Conservation (phyloP, 2,888 invertebrate species). For the Drosophila fulvimacula region DNA sequence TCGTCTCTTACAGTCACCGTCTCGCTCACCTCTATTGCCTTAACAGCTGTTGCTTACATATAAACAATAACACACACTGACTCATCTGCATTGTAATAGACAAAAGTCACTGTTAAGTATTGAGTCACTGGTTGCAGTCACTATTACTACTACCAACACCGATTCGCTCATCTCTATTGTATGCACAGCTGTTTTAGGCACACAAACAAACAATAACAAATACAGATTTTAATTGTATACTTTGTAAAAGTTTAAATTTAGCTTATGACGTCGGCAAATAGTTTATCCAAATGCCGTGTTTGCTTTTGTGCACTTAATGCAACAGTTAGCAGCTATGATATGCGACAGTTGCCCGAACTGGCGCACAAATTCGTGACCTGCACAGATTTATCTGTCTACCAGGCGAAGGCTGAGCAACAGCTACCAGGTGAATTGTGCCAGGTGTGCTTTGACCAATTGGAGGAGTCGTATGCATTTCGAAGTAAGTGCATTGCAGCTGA, state of each 20-base stretch:
- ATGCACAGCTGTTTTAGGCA: constrained; percentile 29
- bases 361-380: constrained; percentile 60
- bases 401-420: constrained; percentile 33
- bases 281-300: constrained; percentile 26
- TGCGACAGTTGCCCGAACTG: constrained; percentile 42
- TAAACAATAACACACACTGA: constrained; percentile 1
- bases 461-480: constrained; percentile 37
- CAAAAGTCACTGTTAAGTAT: not conserved
- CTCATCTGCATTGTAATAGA: not conserved
- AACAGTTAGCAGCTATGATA: constrained; percentile 7
- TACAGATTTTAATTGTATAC: not conserved
- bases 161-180: constrained; percentile 12
- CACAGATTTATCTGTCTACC: constrained; percentile 38
- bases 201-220: constrained; percentile 14
- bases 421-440: constrained; percentile 36
- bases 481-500: constrained; percentile 36
- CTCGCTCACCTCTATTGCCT: not conserved
- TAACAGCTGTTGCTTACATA: not conserved
- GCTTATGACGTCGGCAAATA: constrained; percentile 18
- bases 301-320: constrained; percentile 19
- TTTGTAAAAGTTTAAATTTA: not conserved
- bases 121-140: constrained; percentile 6
- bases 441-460: constrained; percentile 25
- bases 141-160: not conserved
- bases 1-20: not conserved